Conservation (phyloP, 2,113 vertebrate genomes). For the Takifugu flavidus region DNA sequence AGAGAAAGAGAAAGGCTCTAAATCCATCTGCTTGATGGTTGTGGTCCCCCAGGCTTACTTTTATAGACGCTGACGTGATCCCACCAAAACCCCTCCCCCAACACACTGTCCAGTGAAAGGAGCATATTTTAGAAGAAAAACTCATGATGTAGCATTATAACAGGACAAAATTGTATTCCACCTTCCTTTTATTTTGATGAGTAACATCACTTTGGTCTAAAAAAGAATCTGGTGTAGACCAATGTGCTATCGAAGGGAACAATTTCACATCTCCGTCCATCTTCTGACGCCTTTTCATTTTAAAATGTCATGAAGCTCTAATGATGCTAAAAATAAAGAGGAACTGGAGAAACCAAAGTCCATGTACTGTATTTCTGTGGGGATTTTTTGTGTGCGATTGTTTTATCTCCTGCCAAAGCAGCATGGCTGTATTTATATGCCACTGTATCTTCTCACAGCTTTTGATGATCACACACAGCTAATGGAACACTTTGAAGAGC, state of each 20-base stretch:
- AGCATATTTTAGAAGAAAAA: conserved; percentile 29
- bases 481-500: neutral
- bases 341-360: too few species aligned
- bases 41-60: conserved; percentile 28
- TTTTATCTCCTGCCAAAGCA: conserved; percentile 4
- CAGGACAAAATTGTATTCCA: conserved; percentile 35
- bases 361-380: too few species aligned
- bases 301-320: too few species aligned
- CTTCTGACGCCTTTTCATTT: too few species aligned
- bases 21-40: conserved; percentile 14
- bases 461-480: conserved; percentile 4
- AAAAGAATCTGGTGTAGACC: too few species aligned
- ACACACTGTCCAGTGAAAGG: conserved; percentile 13
- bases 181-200: too few species aligned
- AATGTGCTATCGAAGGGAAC: too few species aligned
- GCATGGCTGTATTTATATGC: conserved; percentile 4
- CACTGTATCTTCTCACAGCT: neutral
- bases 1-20: conserved; percentile 34
- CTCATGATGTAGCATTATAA: conserved; percentile 25
- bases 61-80: conserved; percentile 39
- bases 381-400: neutral
- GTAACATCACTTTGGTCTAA: too few species aligned
- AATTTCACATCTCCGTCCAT: too few species aligned
- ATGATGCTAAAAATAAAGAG: too few species aligned
- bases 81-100: conserved; percentile 1